Percentiles rank a stretch among this genome's conserved stretches.
These are phyloP conservation scores for Dunckerocampus dactyliophorus DNA, from an alignment of 2,113 vertebrate genomes.

Conservation along the genomic window DNA sequence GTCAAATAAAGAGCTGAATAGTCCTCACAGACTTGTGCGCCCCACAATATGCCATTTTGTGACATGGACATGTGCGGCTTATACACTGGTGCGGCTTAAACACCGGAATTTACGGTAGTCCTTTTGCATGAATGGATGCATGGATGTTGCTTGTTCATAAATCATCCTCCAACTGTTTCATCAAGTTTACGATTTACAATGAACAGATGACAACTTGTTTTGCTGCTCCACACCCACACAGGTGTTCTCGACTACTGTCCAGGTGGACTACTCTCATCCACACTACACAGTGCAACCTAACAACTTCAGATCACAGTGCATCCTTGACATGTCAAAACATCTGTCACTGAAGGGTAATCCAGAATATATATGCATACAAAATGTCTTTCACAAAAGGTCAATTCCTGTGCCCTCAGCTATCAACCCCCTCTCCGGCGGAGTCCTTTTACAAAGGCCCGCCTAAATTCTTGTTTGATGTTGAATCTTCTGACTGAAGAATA, in stretches of 20 bases:
- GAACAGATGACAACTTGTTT: constrained; percentile 56
- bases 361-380: constrained; percentile 20
- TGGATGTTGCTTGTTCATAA: too few species aligned
- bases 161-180: not conserved
- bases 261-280: constrained; percentile 48
- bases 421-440: not conserved
- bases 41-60: too few species aligned
- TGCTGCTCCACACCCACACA: constrained; percentile 45
- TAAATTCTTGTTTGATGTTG: not conserved
- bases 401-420: not conserved
- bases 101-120: too few species aligned
- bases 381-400: constrained; percentile 32
- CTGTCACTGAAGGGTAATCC: constrained; percentile 51
- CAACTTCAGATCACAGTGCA: constrained; percentile 47
- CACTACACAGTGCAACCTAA: constrained; percentile 42
- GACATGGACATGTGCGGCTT: too few species aligned
- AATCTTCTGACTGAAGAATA: not conserved
- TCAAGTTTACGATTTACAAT: constrained; percentile 37
- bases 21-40: too few species aligned
- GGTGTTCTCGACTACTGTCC: constrained; percentile 48
- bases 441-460: too few species aligned
- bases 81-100: too few species aligned
- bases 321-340: constrained; percentile 62
- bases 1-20: too few species aligned
- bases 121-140: too few species aligned